Evolutionary conservation across 2,797 vertebrate species (phyloP).

Genomic region (Rhinella marina): DNA sequence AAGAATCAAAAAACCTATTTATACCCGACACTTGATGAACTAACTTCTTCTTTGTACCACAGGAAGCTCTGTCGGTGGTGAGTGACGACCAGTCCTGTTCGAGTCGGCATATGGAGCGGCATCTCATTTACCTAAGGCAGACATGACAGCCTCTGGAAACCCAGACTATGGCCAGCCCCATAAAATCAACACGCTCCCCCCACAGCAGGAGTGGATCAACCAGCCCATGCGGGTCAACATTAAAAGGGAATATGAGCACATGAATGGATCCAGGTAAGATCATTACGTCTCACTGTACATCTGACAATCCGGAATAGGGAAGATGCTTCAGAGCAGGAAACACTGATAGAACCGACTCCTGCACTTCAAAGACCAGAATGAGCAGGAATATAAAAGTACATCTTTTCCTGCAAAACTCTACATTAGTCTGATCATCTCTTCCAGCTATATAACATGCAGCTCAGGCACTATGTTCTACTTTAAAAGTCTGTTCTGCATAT

Average conservation of each 20-base stretch:
- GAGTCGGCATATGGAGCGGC: conserved; percentile 92
- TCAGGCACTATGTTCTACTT: no score
- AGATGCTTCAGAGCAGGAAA: not conserved
- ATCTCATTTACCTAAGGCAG: conserved; percentile 92
- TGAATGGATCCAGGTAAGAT: conserved; percentile 95
- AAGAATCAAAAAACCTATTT: not conserved
- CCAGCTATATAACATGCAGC: no score
- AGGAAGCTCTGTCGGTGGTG: conserved; percentile 99
- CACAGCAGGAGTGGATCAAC: conserved; percentile 97
- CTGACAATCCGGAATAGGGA: not conserved
- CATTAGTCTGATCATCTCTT: no score
- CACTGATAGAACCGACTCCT: no score
- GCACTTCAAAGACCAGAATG: no score
- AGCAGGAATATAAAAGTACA: no score
- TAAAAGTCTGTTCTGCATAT: no score
- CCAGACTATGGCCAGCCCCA: conserved; percentile 96
- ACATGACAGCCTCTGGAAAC: conserved; percentile 98
- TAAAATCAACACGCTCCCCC: conserved; percentile 95
- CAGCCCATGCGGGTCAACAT: conserved; percentile 92
- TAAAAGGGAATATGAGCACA: conserved; percentile 98
- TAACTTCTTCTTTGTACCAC: conserved; percentile 47
- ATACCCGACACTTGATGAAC: not conserved
- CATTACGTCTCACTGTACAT: no score
- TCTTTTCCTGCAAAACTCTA: no score
- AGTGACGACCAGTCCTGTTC: conserved; percentile 99